These are phyloP conservation scores for Aphelenchoides besseyi DNA, from an alignment of 1,140 invertebrate species.

Conservation along the genomic window DNA sequence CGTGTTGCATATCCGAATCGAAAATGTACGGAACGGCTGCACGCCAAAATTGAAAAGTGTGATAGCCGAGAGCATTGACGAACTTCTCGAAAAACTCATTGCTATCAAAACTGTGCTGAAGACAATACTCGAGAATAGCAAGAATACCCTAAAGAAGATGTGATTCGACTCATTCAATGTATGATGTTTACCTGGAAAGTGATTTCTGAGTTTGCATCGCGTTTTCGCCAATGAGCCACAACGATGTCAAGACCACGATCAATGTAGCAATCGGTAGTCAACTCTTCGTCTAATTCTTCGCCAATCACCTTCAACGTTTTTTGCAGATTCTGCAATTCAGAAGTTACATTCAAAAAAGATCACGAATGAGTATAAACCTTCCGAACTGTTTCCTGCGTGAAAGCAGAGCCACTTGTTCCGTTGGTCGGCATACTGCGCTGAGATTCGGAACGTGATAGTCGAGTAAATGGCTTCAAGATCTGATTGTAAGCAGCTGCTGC, in stretches of 20 bases:
- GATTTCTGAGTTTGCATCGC: constrained; percentile 47
- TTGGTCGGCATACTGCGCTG: constrained; percentile 4
- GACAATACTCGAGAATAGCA: constrained; percentile 45
- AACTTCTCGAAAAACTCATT: constrained; percentile 49
- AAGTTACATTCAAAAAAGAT: background rate
- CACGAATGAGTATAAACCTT: background rate
- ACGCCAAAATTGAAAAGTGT: constrained; percentile 48
- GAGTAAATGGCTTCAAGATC: background rate
- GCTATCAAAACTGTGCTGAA: constrained; percentile 49
- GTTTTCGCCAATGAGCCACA: constrained; percentile 42
- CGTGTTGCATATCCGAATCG: constrained; percentile 57
- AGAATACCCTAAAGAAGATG: constrained; percentile 33
- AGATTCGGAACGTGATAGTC: background rate
- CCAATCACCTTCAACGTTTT: constrained; percentile 36
- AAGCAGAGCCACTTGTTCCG: background rate
- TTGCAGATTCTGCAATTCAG: constrained; percentile 37
- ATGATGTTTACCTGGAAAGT: constrained; percentile 38
- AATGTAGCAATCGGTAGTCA: constrained; percentile 37
- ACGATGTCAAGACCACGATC: constrained; percentile 23
- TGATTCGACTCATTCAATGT: background rate
- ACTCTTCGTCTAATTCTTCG: constrained; percentile 16
- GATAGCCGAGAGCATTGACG: constrained; percentile 41
- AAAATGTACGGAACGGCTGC: constrained; percentile 38
- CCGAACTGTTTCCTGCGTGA: constrained; percentile 9
- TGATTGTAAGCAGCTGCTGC: constrained; percentile 7